A percentile compares a stretch with the other conserved stretches of the same genome.
Conservation (phyloP, 2,888 invertebrate genomes). For the Lasioglossum zephyrum region DNA sequence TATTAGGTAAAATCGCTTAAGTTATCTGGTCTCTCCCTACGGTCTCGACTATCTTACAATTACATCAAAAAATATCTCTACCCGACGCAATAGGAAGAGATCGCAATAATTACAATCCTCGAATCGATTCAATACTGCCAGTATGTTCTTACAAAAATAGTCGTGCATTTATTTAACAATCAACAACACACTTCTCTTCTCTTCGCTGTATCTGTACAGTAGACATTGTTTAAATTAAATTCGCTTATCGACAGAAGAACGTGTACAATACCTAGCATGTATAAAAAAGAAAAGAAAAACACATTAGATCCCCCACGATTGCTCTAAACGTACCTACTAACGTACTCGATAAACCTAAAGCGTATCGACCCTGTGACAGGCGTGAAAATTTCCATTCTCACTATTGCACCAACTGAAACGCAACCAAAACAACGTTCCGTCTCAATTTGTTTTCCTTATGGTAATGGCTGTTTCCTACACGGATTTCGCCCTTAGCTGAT, state of each 20-base stretch:
- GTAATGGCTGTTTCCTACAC: conserved; percentile 28
- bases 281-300: neutral
- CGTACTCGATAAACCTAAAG: neutral
- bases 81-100: neutral
- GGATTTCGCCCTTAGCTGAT: conserved; percentile 84
- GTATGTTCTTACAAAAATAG: conserved; percentile 1
- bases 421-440: neutral
- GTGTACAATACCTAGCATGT: neutral
- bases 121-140: neutral
- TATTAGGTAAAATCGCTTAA: conserved; percentile 24
- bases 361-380: conserved; percentile 36
- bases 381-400: conserved; percentile 6
- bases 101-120: neutral
- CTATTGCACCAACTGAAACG: conserved; percentile 30
- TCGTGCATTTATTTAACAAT: conserved; percentile 35
- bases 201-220: conserved; percentile 7
- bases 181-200: neutral
- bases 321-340: neutral
- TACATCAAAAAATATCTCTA: neutral
- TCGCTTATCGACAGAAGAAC: conserved; percentile 5
- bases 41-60: too few species aligned
- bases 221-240: conserved; percentile 25
- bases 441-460: neutral
- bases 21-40: neutral
- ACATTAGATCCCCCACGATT: neutral